These are phyloP conservation scores for Liparis tanakae DNA, from an alignment of 2,797 vertebrate species.

Conservation along the genomic window DNA sequence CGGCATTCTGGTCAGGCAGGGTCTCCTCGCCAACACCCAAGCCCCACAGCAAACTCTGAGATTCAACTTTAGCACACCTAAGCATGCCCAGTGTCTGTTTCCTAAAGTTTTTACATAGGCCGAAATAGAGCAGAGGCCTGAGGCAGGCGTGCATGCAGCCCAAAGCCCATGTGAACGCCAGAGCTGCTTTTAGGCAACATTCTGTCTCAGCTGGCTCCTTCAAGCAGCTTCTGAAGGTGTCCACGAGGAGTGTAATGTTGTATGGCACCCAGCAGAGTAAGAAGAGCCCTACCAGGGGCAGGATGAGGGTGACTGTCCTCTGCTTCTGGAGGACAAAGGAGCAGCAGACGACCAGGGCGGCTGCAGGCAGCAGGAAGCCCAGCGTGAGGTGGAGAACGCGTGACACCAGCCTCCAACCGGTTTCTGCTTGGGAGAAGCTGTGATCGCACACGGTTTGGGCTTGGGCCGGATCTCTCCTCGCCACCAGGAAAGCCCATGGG, in stretches of 20 bases:
- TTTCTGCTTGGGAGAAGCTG: conserved; percentile 67
- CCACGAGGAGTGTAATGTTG: conserved; percentile 82
- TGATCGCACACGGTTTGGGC: conserved; percentile 60
- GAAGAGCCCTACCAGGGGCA: conserved; percentile 82
- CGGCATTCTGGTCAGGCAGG: conserved; percentile 15
- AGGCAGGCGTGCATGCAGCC: conserved; percentile 72
- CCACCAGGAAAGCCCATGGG: conserved; percentile 76
- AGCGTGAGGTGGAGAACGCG: conserved; percentile 85
- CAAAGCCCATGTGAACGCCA: conserved; percentile 60
- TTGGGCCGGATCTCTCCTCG: conserved; percentile 1
- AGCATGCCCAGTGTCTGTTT: conserved; percentile 29
- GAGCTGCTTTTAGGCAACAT: conserved; percentile 24
- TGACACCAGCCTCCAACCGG: conserved; percentile 64
- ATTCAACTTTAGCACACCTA: conserved; percentile 16
- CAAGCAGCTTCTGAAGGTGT: conserved; percentile 65
- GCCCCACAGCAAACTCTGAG: conserved; percentile 68
- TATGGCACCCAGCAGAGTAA: conserved; percentile 88
- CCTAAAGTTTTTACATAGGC: conserved; percentile 70
- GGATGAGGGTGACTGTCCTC: conserved; percentile 72
- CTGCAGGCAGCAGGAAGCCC: conserved; percentile 86
- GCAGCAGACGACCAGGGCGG: conserved; percentile 80
- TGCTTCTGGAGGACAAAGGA: conserved; percentile 53
- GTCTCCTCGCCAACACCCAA: conserved; percentile 39
- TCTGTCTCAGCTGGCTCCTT: rapidly evolving
- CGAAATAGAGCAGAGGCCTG: conserved; percentile 74